Base-by-base conservation (phyloP, 2,113 vertebrate genomes). In the Cynoglossus semilaevis region DNA sequence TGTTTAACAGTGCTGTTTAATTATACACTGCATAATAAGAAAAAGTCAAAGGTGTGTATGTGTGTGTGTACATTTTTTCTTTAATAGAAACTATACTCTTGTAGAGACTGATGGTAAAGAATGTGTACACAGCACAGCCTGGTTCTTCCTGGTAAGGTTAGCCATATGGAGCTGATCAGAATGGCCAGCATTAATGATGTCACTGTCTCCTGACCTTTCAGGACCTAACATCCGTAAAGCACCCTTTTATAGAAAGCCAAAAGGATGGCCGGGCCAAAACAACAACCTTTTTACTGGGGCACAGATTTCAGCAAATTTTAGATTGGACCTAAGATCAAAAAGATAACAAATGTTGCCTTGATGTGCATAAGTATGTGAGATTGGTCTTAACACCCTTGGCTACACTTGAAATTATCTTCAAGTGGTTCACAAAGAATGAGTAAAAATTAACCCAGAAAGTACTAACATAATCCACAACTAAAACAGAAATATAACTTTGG, bases 181-280 rank as follows among this genome's bases (percentile, higher is more conserved):
- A 72, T 22, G 70, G 53, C 61, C 37, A 14, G 54, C 70, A 85
- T 85, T 89, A 84, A 89, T 84, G 65, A 88, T 81, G 81, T 82
- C 85, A 81, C 81, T 63, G 77, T 76, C 76, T 80, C 70, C 58
- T 84, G 82, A 87, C 79, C 76, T 82, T 76, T 72, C n/a, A 19
- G 63, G 60, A 63, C 70, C 63, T 48, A 55, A 82, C 76, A 79
- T 84, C 70, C 63, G 72, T 52, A 50, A 74, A 67, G 77, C 53
- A 42, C 58, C 59, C 53, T 49, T 82, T 86, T 82, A 82, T 70
- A 60, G 75, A 68, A 72, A 75, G 66, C 76, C 70, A 81, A 52
- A 62, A 74, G 67, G 73, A 77, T 10, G 44, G 51, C 54, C 51
- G 5, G 43, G 16, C 48, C 43, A 44, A 64, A 51, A 67, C 60